phyloP scores from a whole-genome alignment of 2,113 vertebrate genomes.

The Mirza zaza region DNA sequence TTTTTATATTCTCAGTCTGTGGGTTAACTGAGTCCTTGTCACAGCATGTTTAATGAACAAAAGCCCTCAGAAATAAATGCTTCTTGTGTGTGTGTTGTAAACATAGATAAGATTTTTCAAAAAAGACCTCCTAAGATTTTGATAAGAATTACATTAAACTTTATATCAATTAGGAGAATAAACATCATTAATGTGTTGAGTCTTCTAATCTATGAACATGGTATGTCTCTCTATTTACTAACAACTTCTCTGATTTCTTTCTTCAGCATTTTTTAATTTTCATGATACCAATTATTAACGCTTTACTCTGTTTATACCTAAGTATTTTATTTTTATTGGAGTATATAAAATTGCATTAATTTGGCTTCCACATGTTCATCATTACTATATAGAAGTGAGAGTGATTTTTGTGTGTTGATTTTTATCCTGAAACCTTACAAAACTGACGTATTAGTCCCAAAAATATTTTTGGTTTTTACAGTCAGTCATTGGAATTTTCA shows the following conservation, averaged over 20 bases:
- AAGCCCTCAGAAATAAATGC: neutral
- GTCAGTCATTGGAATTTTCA: neutral
- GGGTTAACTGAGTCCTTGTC: too few relatives aligned
- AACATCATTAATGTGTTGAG: neutral
- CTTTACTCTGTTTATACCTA: neutral
- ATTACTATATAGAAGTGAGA: neutral
- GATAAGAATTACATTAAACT: neutral
- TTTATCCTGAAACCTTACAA: neutral
- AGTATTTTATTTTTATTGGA: neutral
- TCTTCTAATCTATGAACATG: neutral
- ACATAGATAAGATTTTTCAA: too few relatives aligned
- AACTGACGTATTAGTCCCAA: neutral
- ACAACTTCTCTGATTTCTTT: neutral
- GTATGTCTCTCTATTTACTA: neutral
- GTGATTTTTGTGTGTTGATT: neutral
- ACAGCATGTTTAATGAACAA: neutral
- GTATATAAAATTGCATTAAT: neutral
- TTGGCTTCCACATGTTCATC: neutral
- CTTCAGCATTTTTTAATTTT: neutral
- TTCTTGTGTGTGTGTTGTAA: too few relatives aligned
- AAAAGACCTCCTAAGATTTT: neutral
- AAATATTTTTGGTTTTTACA: neutral
- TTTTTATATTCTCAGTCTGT: neutral
- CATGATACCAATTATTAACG: neutral
- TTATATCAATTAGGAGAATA: neutral